A percentile compares a stretch with the other conserved stretches of the same genome.
Evolutionary conservation across 2,888 invertebrate species (phyloP).

Genomic region (Polydrusus tereticollis): DNA sequence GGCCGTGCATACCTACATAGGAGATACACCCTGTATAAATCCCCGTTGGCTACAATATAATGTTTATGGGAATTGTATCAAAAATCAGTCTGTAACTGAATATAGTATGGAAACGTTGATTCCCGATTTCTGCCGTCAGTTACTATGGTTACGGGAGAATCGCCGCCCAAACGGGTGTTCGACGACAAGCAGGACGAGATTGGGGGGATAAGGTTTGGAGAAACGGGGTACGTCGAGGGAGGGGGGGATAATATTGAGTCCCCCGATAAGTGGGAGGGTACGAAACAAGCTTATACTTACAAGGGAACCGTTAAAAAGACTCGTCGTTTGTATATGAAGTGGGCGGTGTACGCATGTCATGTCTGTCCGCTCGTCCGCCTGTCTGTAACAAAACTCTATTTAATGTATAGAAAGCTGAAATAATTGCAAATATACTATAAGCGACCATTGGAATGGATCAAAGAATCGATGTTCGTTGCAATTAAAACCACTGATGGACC

Average conservation of each 20-base stretch:
- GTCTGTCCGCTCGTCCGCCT: too few relatives aligned
- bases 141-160: constrained; percentile 16
- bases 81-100: background rate
- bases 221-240: background rate
- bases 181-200: constrained; percentile 5
- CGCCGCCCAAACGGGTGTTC: constrained; percentile 13
- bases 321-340: background rate
- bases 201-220: background rate
- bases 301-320: background rate
- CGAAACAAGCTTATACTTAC: background rate
- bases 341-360: too few relatives aligned
- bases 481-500: too few relatives aligned
- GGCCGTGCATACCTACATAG: too few relatives aligned
- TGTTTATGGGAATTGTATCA: background rate
- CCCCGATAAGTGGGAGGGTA: constrained; percentile 5
- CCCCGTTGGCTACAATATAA: too few relatives aligned
- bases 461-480: too few relatives aligned
- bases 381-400: too few relatives aligned
- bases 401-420: too few relatives aligned
- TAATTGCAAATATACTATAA: too few relatives aligned
- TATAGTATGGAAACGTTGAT: constrained; percentile 5
- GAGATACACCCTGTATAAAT: too few relatives aligned
- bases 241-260: background rate
- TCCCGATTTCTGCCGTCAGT: constrained; percentile 23
- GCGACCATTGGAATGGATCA: too few relatives aligned